These are phyloP conservation scores for Alloplasta piceator DNA, from an alignment of 2,888 invertebrate genomes.

Conservation along the genomic window DNA sequence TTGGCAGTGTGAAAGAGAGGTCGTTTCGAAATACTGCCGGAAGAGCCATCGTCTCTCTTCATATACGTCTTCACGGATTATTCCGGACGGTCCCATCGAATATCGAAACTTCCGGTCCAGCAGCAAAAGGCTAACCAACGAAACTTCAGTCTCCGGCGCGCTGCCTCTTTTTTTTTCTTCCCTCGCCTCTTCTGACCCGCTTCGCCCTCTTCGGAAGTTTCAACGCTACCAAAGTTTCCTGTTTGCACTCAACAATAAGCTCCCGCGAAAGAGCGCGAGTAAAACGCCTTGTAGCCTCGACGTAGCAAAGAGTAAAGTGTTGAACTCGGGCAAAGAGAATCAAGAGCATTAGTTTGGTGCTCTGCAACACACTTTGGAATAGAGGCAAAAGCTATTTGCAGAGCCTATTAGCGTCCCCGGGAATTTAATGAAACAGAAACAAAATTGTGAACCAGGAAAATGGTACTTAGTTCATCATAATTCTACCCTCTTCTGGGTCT, in stretches of 20 bases:
- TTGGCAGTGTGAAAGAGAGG: too few species aligned
- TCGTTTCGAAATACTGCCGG: too few species aligned
- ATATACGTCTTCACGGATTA: conserved; percentile 34
- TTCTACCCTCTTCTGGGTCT: background rate
- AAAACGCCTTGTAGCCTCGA: background rate
- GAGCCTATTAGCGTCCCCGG: background rate
- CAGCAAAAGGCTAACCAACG: conserved; percentile 1
- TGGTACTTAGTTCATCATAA: background rate
- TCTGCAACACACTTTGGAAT: conserved; percentile 5
- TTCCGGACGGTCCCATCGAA: conserved; percentile 59
- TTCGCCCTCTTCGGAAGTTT: conserved; percentile 32
- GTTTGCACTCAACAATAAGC: conserved; percentile 54
- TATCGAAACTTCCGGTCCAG: conserved; percentile 56
- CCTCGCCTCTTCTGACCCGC: conserved; percentile 4
- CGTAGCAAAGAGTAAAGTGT: conserved; percentile 16
- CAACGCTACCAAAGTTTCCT: conserved; percentile 48
- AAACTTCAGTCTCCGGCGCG: conserved; percentile 24
- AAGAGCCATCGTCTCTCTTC: background rate
- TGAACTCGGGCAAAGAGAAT: conserved; percentile 21
- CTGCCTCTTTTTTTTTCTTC: conserved; percentile 8
- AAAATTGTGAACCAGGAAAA: background rate
- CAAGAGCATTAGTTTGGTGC: conserved; percentile 12
- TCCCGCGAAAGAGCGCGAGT: conserved; percentile 15
- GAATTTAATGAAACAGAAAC: background rate
- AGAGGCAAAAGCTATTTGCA: conserved; percentile 7